Conservation (phyloP, 2,113 vertebrate genomes). For the Natator depressus region DNA sequence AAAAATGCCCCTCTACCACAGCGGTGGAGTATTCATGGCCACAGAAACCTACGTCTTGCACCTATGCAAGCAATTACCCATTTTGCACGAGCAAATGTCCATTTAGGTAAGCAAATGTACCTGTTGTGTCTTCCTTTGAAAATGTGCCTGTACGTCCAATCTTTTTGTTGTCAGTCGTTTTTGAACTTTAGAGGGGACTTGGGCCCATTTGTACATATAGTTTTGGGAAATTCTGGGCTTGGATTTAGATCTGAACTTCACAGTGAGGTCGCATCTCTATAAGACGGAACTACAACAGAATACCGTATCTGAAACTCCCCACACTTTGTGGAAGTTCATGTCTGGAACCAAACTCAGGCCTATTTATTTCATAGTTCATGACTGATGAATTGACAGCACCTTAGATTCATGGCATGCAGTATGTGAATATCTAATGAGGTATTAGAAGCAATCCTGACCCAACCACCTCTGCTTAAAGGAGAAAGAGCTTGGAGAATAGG, state of each 20-base stretch:
- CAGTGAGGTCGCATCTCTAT: not conserved
- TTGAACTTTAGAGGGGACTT: no score
- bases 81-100: not conserved
- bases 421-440: not conserved
- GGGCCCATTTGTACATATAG: no score
- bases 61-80: not conserved
- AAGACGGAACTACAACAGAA: not conserved
- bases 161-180: not conserved
- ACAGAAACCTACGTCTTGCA: not conserved
- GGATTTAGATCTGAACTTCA: not conserved
- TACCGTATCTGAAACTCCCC: accelerated
- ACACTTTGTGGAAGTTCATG: not conserved
- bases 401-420: not conserved
- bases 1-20: not conserved
- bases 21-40: not conserved
- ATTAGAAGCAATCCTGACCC: not conserved
- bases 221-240: not conserved
- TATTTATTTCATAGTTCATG: not conserved
- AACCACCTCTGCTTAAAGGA: not conserved
- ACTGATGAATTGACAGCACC: not conserved
- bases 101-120: not conserved
- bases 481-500: not conserved
- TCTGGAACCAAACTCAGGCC: not conserved
- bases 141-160: accelerated
- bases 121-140: not conserved